phyloP scores from a whole-genome alignment of 2,113 vertebrate species.

The Cyprinodon brontotheroides region DNA sequence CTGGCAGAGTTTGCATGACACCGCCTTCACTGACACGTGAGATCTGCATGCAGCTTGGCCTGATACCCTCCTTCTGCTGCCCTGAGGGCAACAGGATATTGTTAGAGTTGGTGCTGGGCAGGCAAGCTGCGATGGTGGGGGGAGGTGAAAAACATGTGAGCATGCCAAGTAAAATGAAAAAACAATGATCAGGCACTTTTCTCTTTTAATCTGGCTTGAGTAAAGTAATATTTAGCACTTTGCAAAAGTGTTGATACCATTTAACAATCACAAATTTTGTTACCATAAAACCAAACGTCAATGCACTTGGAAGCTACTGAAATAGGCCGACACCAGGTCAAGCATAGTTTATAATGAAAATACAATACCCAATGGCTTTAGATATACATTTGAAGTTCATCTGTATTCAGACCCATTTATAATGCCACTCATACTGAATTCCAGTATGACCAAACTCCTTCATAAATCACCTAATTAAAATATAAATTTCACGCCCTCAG shows the following conservation, averaged over 20 bases:
- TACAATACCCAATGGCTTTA: too few relatives aligned
- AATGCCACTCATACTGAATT: not conserved
- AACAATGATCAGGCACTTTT: not conserved
- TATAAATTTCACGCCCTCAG: too few relatives aligned
- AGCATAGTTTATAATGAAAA: not conserved
- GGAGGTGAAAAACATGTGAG: not conserved
- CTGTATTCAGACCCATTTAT: not conserved
- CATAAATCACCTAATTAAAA: not conserved
- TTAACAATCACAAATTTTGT: not conserved
- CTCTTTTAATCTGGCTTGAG: not conserved
- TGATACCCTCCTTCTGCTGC: constrained; percentile 45
- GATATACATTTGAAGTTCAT: too few relatives aligned
- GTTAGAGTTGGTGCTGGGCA: constrained; percentile 50
- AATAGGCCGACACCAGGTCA: not conserved
- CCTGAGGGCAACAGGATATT: constrained; percentile 54
- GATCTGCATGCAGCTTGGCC: constrained; percentile 49
- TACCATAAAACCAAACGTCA: not conserved
- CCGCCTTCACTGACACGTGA: constrained; percentile 60
- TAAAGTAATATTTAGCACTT: not conserved
- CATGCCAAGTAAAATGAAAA: not conserved
- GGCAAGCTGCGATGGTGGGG: constrained; percentile 1
- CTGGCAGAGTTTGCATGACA: constrained; percentile 41
- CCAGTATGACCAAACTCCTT: not conserved
- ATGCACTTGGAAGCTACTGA: not conserved
- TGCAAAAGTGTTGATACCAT: not conserved